A percentile compares a stretch with the other conserved stretches of the same genome.
Conservation (phyloP, 2,888 invertebrate genomes). For the Eristalis arbustorum region DNA sequence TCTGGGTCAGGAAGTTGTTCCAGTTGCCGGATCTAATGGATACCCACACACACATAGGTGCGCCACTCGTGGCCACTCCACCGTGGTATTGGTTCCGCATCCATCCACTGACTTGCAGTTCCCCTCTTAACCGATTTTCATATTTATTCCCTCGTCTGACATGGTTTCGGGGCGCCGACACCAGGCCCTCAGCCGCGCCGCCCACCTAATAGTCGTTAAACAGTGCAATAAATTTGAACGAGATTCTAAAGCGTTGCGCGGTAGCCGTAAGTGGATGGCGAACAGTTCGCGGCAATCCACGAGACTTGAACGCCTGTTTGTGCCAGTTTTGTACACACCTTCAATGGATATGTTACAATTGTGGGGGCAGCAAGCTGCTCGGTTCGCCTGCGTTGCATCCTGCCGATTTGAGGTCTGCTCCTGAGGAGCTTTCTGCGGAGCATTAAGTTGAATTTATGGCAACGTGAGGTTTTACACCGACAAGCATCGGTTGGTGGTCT, state of each 20-base stretch:
- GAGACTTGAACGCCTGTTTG: constrained; percentile 31
- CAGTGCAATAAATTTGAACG: constrained; percentile 57
- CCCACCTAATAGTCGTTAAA: constrained; percentile 53
- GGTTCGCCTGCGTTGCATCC: background rate
- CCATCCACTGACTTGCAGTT: constrained; percentile 2
- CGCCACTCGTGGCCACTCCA: background rate
- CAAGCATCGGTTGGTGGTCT: constrained; percentile 21
- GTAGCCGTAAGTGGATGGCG: constrained; percentile 9
- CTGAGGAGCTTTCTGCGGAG: constrained; percentile 38
- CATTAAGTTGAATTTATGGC: constrained; percentile 64
- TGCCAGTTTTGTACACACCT: constrained; percentile 8
- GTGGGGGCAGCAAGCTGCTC: constrained; percentile 52
- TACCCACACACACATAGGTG: constrained; percentile 3
- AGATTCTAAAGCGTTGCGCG: constrained; percentile 40
- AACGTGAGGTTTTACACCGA: constrained; percentile 47
- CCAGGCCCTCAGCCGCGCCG: background rate
- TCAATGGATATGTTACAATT: constrained; percentile 60
- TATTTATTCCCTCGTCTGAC: constrained; percentile 16
- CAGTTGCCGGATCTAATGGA: constrained; percentile 2
- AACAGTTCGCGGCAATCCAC: constrained; percentile 12
- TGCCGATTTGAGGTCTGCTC: constrained; percentile 26
- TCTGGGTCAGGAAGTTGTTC: constrained; percentile 17
- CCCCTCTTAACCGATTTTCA: constrained; percentile 16
- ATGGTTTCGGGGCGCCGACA: constrained; percentile 2
- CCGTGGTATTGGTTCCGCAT: constrained; percentile 15